A percentile compares a stretch with the other conserved stretches of the same genome.
Conservation (phyloP, 2,113 vertebrate genomes). For the Trogon surrucura region DNA sequence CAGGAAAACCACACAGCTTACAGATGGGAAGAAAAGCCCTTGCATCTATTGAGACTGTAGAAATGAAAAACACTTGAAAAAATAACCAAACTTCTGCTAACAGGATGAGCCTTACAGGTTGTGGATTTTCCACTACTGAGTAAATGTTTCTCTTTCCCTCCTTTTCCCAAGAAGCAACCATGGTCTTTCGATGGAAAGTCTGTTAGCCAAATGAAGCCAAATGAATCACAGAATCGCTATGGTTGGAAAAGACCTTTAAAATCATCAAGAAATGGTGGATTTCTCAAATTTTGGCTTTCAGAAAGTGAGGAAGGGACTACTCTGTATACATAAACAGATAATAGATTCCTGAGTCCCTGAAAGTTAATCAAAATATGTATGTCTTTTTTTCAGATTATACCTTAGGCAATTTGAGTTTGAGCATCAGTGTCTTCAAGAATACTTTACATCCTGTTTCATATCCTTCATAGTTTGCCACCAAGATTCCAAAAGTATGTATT, state of each 20-base stretch:
- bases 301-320: not conserved
- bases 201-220: not conserved
- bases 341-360: not conserved
- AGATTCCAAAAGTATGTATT: not conserved
- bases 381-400: not conserved
- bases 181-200: not conserved
- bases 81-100: not conserved
- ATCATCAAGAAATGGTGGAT: not conserved
- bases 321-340: not conserved
- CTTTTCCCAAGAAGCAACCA: not conserved
- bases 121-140: not conserved
- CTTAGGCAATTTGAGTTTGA: not conserved
- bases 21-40: not conserved
- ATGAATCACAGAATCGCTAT: not conserved
- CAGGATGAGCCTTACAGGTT: not conserved
- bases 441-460: not conserved
- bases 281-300: not conserved
- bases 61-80: not conserved
- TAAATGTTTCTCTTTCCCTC: not conserved
- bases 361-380: not conserved
- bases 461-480: not conserved
- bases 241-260: too few species aligned
- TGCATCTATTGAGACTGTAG: not conserved
- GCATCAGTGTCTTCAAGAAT: not conserved
- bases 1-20: not conserved